These are phyloP conservation scores for Clarias magur DNA, from an alignment of 2,113 vertebrate genomes.

Conservation along the genomic window DNA sequence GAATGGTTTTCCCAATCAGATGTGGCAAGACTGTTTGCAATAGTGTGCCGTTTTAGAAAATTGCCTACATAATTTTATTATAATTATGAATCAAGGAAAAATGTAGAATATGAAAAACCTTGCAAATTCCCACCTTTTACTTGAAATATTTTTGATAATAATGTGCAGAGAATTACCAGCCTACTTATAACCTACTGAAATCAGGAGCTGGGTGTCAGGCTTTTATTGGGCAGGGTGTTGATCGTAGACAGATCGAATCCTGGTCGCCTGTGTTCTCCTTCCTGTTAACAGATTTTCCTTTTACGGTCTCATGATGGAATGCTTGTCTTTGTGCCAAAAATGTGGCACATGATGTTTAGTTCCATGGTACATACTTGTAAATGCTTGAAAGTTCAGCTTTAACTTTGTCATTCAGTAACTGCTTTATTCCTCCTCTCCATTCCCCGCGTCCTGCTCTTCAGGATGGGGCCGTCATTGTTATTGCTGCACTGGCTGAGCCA, in stretches of 20 bases:
- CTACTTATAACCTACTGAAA: not conserved
- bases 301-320: constrained; percentile 75
- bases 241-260: constrained; percentile 58
- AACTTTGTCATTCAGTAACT: constrained; percentile 44
- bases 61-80: constrained; percentile 45
- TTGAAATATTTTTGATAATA: not conserved
- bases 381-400: constrained; percentile 29
- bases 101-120: not conserved
- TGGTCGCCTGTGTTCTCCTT: constrained; percentile 47
- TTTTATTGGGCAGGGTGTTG: constrained; percentile 12
- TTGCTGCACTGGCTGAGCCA: constrained; percentile 43
- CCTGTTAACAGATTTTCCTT: constrained; percentile 68
- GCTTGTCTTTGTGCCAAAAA: constrained; percentile 68
- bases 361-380: constrained; percentile 78
- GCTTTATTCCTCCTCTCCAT: constrained; percentile 28
- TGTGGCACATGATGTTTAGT: constrained; percentile 68
- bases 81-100: not conserved
- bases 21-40: constrained; percentile 33
- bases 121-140: not conserved
- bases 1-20: constrained; percentile 34
- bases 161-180: not conserved
- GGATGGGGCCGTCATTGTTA: constrained; percentile 42
- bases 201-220: not conserved
- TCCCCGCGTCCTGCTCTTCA: constrained; percentile 1
- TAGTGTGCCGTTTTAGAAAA: constrained; percentile 45